Evolutionary conservation across 2,888 invertebrate genomes (phyloP).

Genomic region (Diaprepes abbreviatus): DNA sequence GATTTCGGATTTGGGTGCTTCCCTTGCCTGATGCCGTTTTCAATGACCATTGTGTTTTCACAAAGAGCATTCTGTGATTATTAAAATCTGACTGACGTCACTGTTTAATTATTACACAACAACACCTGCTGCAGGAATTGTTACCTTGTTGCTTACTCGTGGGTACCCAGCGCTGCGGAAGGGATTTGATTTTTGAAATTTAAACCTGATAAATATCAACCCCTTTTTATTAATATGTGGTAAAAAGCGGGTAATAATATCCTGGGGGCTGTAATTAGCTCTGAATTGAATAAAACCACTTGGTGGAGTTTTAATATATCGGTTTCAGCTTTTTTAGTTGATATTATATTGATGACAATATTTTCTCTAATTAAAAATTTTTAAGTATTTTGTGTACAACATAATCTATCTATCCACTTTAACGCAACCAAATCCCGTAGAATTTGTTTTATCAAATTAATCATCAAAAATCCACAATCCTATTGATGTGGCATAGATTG

Average conservation of each 20-base stretch:
- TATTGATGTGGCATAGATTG: constrained; percentile 45
- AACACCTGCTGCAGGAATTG: constrained; percentile 56
- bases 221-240: constrained; percentile 2
- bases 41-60: constrained; percentile 65
- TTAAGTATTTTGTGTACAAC: background rate
- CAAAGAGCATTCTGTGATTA: constrained; percentile 65
- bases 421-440: background rate
- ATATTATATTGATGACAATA: no score
- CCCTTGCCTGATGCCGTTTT: constrained; percentile 49
- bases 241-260: background rate
- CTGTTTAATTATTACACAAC: constrained; percentile 58
- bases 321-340: no score
- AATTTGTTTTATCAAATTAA: constrained; percentile 15
- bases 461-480: constrained; percentile 36
- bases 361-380: no score
- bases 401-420: background rate
- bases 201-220: constrained; percentile 12
- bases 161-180: background rate
- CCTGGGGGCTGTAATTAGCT: background rate
- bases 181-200: constrained; percentile 19
- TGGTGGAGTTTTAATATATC: no score
- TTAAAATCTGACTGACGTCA: constrained; percentile 60
- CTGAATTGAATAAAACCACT: background rate
- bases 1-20: constrained; percentile 44
- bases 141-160: constrained; percentile 46